Percentiles rank a stretch among this genome's conserved stretches.
phyloP scores from a whole-genome alignment of 2,888 invertebrate species.

The Prosapia bicincta region DNA sequence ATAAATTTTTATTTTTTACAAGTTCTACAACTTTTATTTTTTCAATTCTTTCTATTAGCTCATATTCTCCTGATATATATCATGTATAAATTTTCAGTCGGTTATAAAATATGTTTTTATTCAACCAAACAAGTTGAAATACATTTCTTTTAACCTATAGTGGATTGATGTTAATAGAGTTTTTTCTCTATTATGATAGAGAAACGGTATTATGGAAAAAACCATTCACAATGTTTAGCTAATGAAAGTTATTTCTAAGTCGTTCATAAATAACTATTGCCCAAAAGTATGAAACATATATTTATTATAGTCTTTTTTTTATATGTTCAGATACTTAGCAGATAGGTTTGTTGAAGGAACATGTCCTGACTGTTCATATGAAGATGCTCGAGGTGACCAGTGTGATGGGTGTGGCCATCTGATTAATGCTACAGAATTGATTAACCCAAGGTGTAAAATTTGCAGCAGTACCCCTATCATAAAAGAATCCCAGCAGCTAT shows the following conservation, averaged over 20 bases:
- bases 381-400: conserved; percentile 96
- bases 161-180: background rate
- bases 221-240: background rate
- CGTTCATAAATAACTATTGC: too few species aligned
- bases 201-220: background rate
- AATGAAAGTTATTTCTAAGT: too few species aligned
- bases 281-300: too few species aligned
- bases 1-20: too few species aligned
- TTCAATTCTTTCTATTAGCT: too few species aligned
- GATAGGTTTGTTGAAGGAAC: conserved; percentile 90
- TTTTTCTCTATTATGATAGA: background rate
- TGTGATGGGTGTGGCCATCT: conserved; percentile 97
- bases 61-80: too few species aligned
- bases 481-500: conserved; percentile 84
- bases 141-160: too few species aligned
- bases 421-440: conserved; percentile 87
- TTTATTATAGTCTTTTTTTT: too few species aligned
- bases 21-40: too few species aligned
- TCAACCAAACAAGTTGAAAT: too few species aligned
- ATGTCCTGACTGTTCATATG: conserved; percentile 90
- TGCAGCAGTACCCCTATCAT: conserved; percentile 71
- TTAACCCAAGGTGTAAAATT: conserved; percentile 81
- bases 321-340: conserved; percentile 46
- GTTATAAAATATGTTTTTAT: too few species aligned
- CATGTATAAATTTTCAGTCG: too few species aligned